phyloP scores from a whole-genome alignment of 2,888 invertebrate species.

The Chymomyza fuscimana region DNA sequence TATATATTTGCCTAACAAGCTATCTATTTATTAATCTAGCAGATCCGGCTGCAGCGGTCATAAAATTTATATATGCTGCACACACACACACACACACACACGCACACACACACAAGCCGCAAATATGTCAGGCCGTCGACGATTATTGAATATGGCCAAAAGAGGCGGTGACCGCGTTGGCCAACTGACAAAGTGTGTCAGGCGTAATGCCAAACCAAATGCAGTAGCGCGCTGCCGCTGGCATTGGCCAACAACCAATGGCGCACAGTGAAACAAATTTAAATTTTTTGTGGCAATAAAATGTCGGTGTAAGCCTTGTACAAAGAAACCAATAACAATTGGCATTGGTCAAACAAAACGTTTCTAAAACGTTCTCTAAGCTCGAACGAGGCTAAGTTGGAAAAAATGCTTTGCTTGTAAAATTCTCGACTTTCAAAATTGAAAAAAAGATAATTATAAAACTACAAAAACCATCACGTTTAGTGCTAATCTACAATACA shows the following conservation, averaged over 20 bases:
- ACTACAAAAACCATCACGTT: too few relatives aligned
- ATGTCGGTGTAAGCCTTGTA: too few relatives aligned
- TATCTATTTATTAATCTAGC: background rate
- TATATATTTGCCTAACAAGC: constrained; percentile 1
- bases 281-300: background rate
- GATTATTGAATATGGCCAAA: constrained; percentile 33
- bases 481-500: too few relatives aligned
- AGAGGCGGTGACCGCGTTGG: constrained; percentile 34
- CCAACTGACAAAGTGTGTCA: constrained; percentile 51
- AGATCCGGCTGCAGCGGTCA: constrained; percentile 1
- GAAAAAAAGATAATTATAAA: too few relatives aligned
- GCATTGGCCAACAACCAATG: constrained; percentile 27
- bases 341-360: too few relatives aligned
- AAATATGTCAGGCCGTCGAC: constrained; percentile 12
- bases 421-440: too few relatives aligned
- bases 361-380: too few relatives aligned
- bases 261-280: constrained; percentile 21
- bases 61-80: background rate
- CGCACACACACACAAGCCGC: background rate
- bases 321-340: too few relatives aligned
- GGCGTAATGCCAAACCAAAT: constrained; percentile 51
- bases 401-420: too few relatives aligned
- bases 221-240: constrained; percentile 40
- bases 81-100: background rate
- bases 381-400: too few relatives aligned